A percentile compares a stretch with the other conserved stretches of the same genome.
Evolutionary conservation across 2,113 vertebrate genomes (phyloP).

Genomic region (Tachycineta bicolor): DNA sequence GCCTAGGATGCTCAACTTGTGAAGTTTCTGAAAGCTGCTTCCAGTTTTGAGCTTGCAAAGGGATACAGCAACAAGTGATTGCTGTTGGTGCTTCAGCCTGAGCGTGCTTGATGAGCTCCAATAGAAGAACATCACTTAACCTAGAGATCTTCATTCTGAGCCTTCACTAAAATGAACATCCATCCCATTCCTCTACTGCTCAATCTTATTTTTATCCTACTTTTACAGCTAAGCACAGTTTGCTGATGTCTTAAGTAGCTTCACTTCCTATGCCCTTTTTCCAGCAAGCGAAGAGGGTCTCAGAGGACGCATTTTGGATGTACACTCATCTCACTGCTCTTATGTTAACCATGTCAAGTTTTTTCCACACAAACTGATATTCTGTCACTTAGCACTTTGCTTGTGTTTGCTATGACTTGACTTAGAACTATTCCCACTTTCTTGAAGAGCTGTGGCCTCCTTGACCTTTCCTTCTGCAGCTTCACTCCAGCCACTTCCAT

Average conservation of each 20-base stretch:
- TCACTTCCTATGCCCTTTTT: not conserved
- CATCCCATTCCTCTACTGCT: not conserved
- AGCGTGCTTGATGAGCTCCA: not conserved
- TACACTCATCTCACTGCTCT: not conserved
- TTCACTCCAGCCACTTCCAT: not conserved
- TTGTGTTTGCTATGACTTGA: not conserved
- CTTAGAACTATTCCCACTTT: not conserved
- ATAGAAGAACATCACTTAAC: not conserved
- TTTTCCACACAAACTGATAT: not conserved
- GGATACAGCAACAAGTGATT: not conserved
- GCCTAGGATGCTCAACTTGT: not conserved
- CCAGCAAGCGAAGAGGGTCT: not conserved
- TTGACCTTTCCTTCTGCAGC: not conserved
- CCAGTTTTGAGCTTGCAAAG: not conserved
- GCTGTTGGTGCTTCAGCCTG: not conserved
- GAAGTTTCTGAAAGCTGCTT: not conserved
- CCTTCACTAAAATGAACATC: not conserved
- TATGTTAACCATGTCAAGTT: fast-evolving
- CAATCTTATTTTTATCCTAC: not conserved
- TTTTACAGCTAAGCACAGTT: not conserved
- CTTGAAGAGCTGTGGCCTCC: not conserved
- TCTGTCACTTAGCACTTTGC: not conserved
- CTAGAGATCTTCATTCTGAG: not conserved
- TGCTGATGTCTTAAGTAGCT: not conserved
- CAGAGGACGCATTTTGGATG: not conserved